Evolutionary conservation across 2,888 invertebrate genomes (phyloP), one percentile per base, ranked within the genome.

Genomic region (Eristalis intricaria): DNA sequence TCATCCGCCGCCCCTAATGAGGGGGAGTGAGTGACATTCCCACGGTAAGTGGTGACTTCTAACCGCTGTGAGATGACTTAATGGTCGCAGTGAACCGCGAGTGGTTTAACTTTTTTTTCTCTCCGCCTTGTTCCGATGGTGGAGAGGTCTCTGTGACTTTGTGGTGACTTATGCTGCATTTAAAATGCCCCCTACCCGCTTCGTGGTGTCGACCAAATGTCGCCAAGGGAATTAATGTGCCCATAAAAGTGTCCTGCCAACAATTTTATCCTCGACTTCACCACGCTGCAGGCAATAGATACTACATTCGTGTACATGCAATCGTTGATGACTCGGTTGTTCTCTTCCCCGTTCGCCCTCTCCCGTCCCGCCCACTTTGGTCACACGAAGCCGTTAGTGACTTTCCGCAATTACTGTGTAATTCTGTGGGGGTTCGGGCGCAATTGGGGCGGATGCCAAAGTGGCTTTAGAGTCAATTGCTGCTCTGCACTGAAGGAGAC

Each of bases 241-340:
- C 84, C 69, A 81, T 76, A 71, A 80, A 80, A 76, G 38, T 81
- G 81, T 84, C 84, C 84, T 73, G 84, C 81, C 80, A 84, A 84
- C 79, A 84, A 79, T 65, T 84, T 56, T 50, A 50, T 50, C 50
- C 50, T 50, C 43, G 38, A 38, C 38, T 43, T 19, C 19, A 19
- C 50, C 50, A 50, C 8, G 78, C 83, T 65, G 32, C 56, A 29
- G 69, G 63, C 73, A 83, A 68, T 64, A 50, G 50, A 50, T 50
- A 75, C 69, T 75, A 58, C 65, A 66, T 65, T 13, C 74, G 56
- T 38, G 29, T 50, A 50, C 50, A 50, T 50, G 50, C 50, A 50
- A 50, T 19, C 50, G 50, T 19, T 19, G 19, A 50, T 50, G 50
- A 50, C 50, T n/a, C 50, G 38, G 11, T 13, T 11, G 38, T 38